A percentile compares a stretch with the other conserved stretches of the same genome.
Conservation (phyloP, 2,113 vertebrate species). For the Rhinoderma darwinii region DNA sequence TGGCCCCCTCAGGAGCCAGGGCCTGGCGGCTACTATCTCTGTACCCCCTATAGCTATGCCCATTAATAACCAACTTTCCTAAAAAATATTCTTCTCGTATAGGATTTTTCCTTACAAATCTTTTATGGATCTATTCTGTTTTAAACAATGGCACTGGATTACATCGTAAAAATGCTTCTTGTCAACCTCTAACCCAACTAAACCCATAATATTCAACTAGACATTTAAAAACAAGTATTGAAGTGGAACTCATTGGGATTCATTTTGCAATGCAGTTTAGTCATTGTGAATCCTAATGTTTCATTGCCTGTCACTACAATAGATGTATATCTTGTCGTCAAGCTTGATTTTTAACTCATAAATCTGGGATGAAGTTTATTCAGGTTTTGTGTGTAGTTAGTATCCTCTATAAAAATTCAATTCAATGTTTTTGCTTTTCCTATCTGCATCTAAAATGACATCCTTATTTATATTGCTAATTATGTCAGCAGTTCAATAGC, state of each 20-base stretch:
- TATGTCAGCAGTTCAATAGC: neutral
- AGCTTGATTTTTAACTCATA: conserved; percentile 25
- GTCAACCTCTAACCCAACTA: neutral
- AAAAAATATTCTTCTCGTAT: too few relatives aligned
- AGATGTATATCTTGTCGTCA: neutral
- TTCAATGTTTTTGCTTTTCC: conserved; percentile 3
- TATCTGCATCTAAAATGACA: neutral
- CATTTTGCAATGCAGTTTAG: neutral
- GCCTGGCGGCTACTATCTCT: too few relatives aligned
- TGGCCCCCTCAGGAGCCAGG: too few relatives aligned
- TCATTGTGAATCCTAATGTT: neutral
- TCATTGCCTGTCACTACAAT: neutral
- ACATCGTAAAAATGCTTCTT: neutral
- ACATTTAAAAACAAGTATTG: neutral
- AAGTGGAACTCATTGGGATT: neutral
- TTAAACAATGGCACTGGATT: too few relatives aligned
- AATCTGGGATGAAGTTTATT: conserved; percentile 23
- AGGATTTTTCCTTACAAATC: too few relatives aligned
- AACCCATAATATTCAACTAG: neutral
- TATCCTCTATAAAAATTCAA: conserved; percentile 11
- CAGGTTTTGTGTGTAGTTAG: conserved; percentile 28
- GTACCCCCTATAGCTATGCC: too few relatives aligned
- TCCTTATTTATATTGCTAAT: conserved; percentile 1
- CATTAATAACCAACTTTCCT: too few relatives aligned
- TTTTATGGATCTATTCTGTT: too few relatives aligned